Evolutionary conservation across 2,113 vertebrate species (phyloP), one percentile per base, ranked within the genome.

Genomic region (Macroglossus sobrinus): DNA sequence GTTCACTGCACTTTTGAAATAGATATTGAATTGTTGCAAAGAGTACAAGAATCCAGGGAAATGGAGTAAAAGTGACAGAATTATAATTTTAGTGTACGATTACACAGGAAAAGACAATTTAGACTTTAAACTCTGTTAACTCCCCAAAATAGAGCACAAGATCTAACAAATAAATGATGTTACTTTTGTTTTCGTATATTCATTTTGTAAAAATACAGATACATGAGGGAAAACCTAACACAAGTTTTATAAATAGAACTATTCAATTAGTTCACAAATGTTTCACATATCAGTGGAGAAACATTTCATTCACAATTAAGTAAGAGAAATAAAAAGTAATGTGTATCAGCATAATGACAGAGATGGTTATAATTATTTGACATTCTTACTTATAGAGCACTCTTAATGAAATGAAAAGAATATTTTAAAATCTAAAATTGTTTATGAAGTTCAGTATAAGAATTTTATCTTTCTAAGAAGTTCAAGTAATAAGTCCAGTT

Each of bases 1-100:
- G 71, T 84, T 87, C 9, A 38, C n/a, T 96, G 57, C 38, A 35
- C 85, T 91, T 95, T 90, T 88, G 43, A 89, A 97, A 97, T 89
- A 93, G 63, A 75, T 96, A 92, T 55, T 92, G 64, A 96, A 91
- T 94, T 96, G 53, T 64, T 94, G 64, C 53, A 84, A 89, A 75
- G 21, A 87, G 26, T 71, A 2, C 59, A 89, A 47, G 66, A 88
- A 94, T 76, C 24, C 66, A 72, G 19, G 33, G 24, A 89, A 95
- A 89, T 47, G 59, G n/a, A 94, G 21, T 50, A 82, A 76, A 94
- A 84, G 74, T 84, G 50, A 85, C 4, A 92, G 61, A 57, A 75
- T 79, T 95, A 61, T 82, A 89, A 75, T 89, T 94, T 94, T 71
- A 57, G 38, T 89, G 7, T 50, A 75, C 84, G 82, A 59, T 50